A percentile compares a stretch with the other conserved stretches of the same genome.
phyloP scores from a whole-genome alignment of 1,140 invertebrate genomes.

The Lepidurus packardi region DNA sequence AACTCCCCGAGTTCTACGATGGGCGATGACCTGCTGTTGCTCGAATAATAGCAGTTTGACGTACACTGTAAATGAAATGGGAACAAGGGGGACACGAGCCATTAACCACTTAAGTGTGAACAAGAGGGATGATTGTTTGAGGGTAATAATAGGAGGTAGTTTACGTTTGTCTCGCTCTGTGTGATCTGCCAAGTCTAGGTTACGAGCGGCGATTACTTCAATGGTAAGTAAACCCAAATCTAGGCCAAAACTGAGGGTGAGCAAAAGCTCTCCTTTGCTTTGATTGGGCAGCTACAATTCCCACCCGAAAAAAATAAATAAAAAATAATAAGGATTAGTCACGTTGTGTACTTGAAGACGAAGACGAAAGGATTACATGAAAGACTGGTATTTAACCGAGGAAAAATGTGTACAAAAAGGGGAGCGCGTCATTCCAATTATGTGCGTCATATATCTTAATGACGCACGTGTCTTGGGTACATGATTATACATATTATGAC shows the following conservation, averaged over 20 bases:
- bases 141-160: no score
- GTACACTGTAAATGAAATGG: neutral
- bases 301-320: neutral
- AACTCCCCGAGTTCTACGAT: constrained; percentile 23
- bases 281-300: neutral
- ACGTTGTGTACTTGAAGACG: no score
- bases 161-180: neutral
- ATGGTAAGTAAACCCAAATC: constrained; percentile 2
- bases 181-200: neutral
- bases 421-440: neutral
- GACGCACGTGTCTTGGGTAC: neutral
- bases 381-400: no score
- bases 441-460: neutral
- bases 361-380: no score
- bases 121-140: no score
- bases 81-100: neutral
- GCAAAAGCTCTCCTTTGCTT: neutral
- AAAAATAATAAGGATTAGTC: neutral
- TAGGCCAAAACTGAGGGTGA: neutral
- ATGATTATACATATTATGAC: no score
- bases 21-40: neutral
- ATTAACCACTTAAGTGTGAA: no score
- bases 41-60: constrained; percentile 27
- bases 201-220: neutral
- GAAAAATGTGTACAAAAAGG: no score